Conservation (phyloP, 2,888 invertebrate genomes). For the Diarsia brunnea region DNA sequence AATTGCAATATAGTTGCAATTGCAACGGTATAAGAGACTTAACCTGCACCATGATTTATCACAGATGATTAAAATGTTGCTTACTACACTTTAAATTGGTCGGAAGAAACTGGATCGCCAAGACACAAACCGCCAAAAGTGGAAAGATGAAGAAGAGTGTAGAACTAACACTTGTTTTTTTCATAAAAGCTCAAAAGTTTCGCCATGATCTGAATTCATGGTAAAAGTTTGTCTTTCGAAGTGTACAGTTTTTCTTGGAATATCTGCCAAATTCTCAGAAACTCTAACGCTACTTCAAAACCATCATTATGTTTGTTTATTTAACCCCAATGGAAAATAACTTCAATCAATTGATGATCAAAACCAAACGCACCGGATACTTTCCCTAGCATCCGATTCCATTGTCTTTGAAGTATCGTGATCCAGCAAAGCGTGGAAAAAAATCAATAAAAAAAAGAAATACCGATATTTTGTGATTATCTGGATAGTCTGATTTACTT, state of each 20-base stretch:
- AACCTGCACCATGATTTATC: not conserved
- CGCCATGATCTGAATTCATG: not conserved
- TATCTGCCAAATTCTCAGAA: not conserved
- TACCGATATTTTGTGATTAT: not conserved
- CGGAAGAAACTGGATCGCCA: too few relatives aligned
- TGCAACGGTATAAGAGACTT: not conserved
- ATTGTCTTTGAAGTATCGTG: not conserved
- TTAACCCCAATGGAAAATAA: not conserved
- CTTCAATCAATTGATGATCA: not conserved
- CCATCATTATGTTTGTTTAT: not conserved
- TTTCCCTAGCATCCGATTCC: conserved; percentile 20
- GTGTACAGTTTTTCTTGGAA: not conserved
- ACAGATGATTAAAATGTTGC: not conserved
- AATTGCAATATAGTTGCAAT: not conserved
- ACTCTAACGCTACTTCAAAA: not conserved
- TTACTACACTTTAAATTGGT: too few relatives aligned
- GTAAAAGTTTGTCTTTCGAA: not conserved
- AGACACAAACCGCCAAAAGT: too few relatives aligned
- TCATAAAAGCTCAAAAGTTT: not conserved
- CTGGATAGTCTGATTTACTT: not conserved
- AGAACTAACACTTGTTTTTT: not conserved
- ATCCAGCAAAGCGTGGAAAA: not conserved
- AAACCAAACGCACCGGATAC: conserved; percentile 27
- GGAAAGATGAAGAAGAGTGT: too few relatives aligned
- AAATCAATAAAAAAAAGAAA: not conserved